Conservation (phyloP, 2,888 invertebrate genomes). For the Dynastes maya region DNA sequence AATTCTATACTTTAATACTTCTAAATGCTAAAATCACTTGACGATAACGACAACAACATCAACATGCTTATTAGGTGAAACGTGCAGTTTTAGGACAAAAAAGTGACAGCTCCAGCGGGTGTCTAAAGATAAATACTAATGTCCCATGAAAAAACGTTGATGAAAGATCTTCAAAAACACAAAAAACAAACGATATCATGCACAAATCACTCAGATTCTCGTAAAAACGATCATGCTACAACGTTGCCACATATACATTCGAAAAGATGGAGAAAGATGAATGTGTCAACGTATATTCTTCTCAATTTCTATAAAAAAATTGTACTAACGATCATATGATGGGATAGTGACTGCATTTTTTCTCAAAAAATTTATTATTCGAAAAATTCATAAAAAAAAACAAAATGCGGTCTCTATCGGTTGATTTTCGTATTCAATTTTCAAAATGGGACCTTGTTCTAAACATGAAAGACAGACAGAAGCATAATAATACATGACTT, state of each 20-base stretch:
- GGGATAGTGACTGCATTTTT: not conserved
- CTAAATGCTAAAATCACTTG: not conserved
- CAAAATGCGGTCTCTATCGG: not conserved
- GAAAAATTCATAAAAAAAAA: not conserved
- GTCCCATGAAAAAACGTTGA: not conserved
- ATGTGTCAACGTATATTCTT: constrained; percentile 18
- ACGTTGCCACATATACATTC: constrained; percentile 30
- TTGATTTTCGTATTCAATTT: constrained; percentile 1
- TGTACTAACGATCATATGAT: not conserved
- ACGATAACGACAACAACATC: not conserved
- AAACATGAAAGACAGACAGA: constrained; percentile 47
- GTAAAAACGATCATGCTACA: constrained; percentile 14
- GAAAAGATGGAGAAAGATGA: not conserved
- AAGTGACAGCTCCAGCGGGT: not conserved
- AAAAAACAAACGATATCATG: constrained; percentile 11
- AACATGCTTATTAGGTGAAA: not conserved
- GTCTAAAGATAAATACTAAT: not conserved
- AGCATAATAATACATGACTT: constrained; percentile 37
- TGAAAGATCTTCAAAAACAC: not conserved
- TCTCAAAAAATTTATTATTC: not conserved
- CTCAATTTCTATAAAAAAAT: too few species aligned
- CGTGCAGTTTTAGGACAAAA: not conserved
- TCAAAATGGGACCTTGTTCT: constrained; percentile 25
- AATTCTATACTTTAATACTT: not conserved
- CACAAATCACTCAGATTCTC: not conserved